These are phyloP conservation scores for Chaetodon auriga DNA, from an alignment of 2,113 vertebrate genomes.

Conservation along the genomic window DNA sequence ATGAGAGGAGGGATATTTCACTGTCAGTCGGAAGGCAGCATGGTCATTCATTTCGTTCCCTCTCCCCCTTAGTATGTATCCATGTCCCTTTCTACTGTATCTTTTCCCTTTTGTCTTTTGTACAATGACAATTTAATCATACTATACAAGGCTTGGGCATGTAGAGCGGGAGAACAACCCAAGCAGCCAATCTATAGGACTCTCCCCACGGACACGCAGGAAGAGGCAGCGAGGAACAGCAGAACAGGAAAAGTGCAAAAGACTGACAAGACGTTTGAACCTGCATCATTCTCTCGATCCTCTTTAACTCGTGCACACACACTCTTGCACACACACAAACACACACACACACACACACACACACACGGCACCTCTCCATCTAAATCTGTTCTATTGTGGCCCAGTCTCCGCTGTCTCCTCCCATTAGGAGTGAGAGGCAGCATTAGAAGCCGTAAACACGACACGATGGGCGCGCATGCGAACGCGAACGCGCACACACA, in stretches of 20 bases:
- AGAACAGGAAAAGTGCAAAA: conserved; percentile 59
- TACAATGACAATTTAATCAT: conserved; percentile 95
- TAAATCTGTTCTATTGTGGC: conserved; percentile 79
- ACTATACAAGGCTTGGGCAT: conserved; percentile 88
- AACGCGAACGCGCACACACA: conserved; percentile 19
- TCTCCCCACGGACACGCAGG: conserved; percentile 73
- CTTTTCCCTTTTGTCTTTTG: conserved; percentile 50
- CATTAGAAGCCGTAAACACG: conserved; percentile 67
- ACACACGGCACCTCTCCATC: conserved; percentile 70
- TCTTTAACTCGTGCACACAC: conserved; percentile 55
- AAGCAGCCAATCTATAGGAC: conserved; percentile 74
- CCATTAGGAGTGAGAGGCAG: conserved; percentile 73
- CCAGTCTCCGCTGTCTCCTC: conserved; percentile 72
- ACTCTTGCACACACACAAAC: conserved; percentile 12
- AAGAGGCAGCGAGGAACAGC: conserved; percentile 55
- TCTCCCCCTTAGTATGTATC: conserved; percentile 44
- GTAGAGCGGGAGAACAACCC: conserved; percentile 88
- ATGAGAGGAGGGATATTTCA: conserved; percentile 96
- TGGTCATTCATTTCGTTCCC: conserved; percentile 90
- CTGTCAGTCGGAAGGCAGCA: conserved; percentile 90
- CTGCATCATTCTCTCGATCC: conserved; percentile 53
- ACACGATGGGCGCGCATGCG: conserved; percentile 33
- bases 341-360: conserved; percentile 3
- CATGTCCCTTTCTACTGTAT: conserved; percentile 53
- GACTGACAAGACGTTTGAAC: conserved; percentile 54